Base-by-base conservation (phyloP, 2,888 invertebrate species). In the Lasioglossum vierecki region DNA sequence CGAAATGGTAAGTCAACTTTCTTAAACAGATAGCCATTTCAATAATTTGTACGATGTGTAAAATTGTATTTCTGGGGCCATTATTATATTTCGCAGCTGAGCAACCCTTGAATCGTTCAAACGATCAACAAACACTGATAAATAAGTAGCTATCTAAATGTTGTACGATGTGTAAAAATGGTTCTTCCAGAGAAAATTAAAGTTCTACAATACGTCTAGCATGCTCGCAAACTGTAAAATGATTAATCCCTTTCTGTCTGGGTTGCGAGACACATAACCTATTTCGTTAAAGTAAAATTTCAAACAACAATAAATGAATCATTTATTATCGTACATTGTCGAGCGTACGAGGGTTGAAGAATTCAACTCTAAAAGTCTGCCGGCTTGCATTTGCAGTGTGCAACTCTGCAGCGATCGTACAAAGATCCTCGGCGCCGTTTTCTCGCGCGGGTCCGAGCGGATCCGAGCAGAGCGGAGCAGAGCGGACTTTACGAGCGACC, bases 401-500 rank as follows among this genome's bases (percentile, higher is more conserved):
- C 49, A 49, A 49, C 1, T 3, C 53, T 3, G n/a, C 53, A n/a
- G 22, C n/a, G 53, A 53, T n/a, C 15, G 30, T 30, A 18, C 46
- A 18, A 35, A 9, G 6, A 22, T 74, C 79, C 46, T 41, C 53
- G 30, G 15, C 15, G 35, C 57, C 2, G 78, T 39, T 68, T 35
- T 39, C 22, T 39, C 63, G 76, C 57, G 8, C 35, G 44, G 53
- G 39, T 1, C 63, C 74, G 49, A 86, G 82, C 83, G 79, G 82
- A 63, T 63, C 30, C 63, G 63, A 53, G 53, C 53, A 53, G 53
- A 53, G 53, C 53, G 53, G 15, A 30, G 63, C 63, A 8, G 63
- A 75, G 63, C 63, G 18, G 63, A 75, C 53, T 93, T 92, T 91
- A 92, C 92, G 90, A 92, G 87, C 90, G 78, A 80, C 85, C 88